Percentiles rank a stretch among this genome's conserved stretches.
Evolutionary conservation across 1,140 invertebrate genomes (phyloP).

Genomic region (Bicyclus anynana): DNA sequence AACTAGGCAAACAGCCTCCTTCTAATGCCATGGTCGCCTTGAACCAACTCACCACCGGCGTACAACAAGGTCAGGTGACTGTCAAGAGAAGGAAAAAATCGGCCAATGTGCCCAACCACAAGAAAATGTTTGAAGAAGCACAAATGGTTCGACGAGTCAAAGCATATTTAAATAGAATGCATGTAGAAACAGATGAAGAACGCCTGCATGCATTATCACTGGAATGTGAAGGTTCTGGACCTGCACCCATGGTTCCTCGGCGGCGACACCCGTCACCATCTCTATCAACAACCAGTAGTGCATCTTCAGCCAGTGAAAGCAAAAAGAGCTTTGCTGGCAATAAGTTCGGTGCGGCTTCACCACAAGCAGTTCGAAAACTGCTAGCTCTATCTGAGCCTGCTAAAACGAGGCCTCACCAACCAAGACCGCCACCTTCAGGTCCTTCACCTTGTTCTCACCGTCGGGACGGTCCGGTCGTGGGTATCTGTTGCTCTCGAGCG

Average conservation of each 20-base stretch:
- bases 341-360: slow-evolving; percentile 93
- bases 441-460: slow-evolving; percentile 83
- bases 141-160: slow-evolving; percentile 98
- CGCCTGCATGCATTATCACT: slow-evolving; percentile 91
- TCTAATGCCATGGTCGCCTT: slow-evolving; percentile 92
- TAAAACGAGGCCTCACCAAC: slow-evolving; percentile 92
- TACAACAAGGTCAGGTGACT: slow-evolving; percentile 84
- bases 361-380: slow-evolving; percentile 96
- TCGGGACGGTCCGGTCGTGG: slow-evolving; percentile 79
- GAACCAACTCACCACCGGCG: slow-evolving; percentile 89
- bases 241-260: slow-evolving; percentile 78
- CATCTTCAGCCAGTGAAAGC: slow-evolving; percentile 91
- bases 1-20: slow-evolving; percentile 90
- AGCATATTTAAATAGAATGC: slow-evolving; percentile 95
- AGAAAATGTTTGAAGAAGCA: slow-evolving; percentile 99
- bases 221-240: slow-evolving; percentile 89
- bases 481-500: slow-evolving; percentile 65
- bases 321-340: slow-evolving; percentile 79
- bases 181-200: slow-evolving; percentile 94
- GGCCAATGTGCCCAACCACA: slow-evolving; percentile 93
- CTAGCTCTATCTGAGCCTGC: slow-evolving; percentile 90
- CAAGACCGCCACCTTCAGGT: slow-evolving; percentile 80
- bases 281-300: slow-evolving; percentile 91
- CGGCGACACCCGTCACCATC: slow-evolving; percentile 92
- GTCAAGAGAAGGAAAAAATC: slow-evolving; percentile 95